Percentiles rank a stretch among this genome's conserved stretches.
These are phyloP conservation scores for Leptodactylus fallax DNA, from an alignment of 2,797 vertebrate species.

Conservation along the genomic window DNA sequence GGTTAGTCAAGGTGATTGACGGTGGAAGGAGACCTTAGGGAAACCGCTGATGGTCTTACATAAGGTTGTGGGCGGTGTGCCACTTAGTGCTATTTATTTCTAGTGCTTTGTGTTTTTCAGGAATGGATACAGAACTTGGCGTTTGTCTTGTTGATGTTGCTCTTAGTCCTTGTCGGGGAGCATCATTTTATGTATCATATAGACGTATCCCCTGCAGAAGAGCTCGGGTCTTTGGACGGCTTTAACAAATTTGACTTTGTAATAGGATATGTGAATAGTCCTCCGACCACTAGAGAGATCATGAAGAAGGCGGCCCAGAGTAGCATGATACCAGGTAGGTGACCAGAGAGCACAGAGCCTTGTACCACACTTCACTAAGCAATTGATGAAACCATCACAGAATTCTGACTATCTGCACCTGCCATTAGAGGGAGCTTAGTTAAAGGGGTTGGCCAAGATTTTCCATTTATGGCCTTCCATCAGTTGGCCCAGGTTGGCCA, in stretches of 20 bases:
- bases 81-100: not conserved
- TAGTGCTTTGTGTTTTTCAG: not conserved
- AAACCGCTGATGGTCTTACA: not conserved
- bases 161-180: not conserved
- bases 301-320: not conserved
- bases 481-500: too few species aligned
- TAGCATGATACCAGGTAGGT: not conserved
- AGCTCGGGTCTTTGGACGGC: not conserved
- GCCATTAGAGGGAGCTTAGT: not conserved
- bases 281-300: not conserved
- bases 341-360: not conserved
- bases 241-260: not conserved
- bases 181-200: not conserved
- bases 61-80: not conserved
- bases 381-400: not conserved
- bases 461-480: too few species aligned
- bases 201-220: not conserved
- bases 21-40: too few species aligned
- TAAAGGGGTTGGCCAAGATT: not conserved
- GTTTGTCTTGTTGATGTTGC: not conserved
- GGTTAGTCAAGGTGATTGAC: not conserved
- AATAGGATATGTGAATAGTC: not conserved
- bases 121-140: constrained; percentile 17
- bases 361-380: too few species aligned
- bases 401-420: not conserved